These are phyloP conservation scores for Diplodus sargus DNA, from an alignment of 2,797 vertebrate species.

Conservation along the genomic window DNA sequence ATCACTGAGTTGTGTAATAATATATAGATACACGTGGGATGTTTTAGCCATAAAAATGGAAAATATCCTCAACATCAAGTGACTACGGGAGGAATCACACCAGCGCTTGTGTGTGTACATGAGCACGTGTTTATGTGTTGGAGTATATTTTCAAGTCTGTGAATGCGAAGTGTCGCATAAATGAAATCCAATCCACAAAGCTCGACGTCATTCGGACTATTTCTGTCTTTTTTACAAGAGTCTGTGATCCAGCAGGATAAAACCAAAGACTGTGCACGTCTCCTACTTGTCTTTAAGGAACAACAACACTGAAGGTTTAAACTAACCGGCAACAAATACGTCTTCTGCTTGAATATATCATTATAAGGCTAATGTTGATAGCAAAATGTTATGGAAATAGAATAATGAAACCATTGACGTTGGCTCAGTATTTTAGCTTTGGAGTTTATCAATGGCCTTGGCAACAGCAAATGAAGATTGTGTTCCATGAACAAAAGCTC, in stretches of 20 bases:
- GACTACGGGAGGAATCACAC: not conserved
- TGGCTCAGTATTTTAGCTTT: not conserved
- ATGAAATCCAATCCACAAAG: constrained; percentile 64
- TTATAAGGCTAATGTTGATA: too few relatives aligned
- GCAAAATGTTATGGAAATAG: too few relatives aligned
- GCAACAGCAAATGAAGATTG: not conserved
- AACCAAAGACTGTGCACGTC: constrained; percentile 38
- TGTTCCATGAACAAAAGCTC: rapidly evolving
- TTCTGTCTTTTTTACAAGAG: constrained; percentile 47
- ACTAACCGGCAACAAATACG: not conserved
- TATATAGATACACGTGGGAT: not conserved
- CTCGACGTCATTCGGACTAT: constrained; percentile 59
- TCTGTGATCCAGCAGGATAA: constrained; percentile 38
- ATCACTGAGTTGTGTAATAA: constrained; percentile 12
- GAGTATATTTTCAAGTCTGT: constrained; percentile 25
- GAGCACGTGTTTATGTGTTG: constrained; percentile 38
- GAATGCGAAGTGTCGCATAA: constrained; percentile 32
- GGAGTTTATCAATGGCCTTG: not conserved
- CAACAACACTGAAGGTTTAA: not conserved
- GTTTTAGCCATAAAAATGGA: too few relatives aligned
- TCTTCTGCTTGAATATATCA: too few relatives aligned
- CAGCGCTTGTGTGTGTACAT: constrained; percentile 1
- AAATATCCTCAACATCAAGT: not conserved
- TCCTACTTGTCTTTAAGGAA: not conserved
- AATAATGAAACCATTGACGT: too few relatives aligned